Conservation (phyloP, 2,888 invertebrate genomes). For the Mesorhabditis spiculigera region DNA sequence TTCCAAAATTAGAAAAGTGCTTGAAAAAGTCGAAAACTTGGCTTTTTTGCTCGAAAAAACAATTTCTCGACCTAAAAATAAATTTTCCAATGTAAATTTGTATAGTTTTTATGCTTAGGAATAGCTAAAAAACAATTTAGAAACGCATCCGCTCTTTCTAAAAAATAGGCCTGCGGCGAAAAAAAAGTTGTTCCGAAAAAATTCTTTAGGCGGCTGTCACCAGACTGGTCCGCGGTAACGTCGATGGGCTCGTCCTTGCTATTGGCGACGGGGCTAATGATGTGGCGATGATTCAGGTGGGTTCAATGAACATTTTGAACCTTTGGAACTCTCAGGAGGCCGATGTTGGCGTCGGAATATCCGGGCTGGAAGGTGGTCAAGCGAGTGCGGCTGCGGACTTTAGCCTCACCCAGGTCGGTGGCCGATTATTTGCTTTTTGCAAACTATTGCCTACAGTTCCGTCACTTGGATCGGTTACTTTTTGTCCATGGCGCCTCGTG, state of each 20-base stretch:
- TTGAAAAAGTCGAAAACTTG: too few relatives aligned
- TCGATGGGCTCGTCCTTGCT: conserved; percentile 69
- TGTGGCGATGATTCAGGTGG: conserved; percentile 62
- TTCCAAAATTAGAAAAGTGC: conserved; percentile 67
- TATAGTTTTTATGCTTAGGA: too few relatives aligned
- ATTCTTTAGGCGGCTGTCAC: conserved; percentile 59
- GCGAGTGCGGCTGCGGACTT: conserved; percentile 73
- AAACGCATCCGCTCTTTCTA: too few relatives aligned
- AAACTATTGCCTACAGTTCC: conserved; percentile 15
- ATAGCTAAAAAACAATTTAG: too few relatives aligned
- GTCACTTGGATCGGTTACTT: conserved; percentile 21
- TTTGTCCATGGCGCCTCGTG: conserved; percentile 33
- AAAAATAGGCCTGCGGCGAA: too few relatives aligned
- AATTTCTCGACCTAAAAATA: too few relatives aligned
- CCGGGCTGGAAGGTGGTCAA: conserved; percentile 92
- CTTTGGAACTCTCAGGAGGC: too few relatives aligned
- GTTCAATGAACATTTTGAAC: too few relatives aligned
- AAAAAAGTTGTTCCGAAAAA: background rate
- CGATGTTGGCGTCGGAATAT: conserved; percentile 91
- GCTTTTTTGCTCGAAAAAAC: too few relatives aligned
- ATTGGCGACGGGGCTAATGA: too few relatives aligned
- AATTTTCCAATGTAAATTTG: too few relatives aligned
- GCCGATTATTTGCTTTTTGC: background rate
- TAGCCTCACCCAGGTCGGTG: conserved; percentile 23
- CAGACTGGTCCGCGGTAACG: conserved; percentile 59